Base-by-base conservation (phyloP, 2,797 vertebrate species). In the Centropyge bicolor region DNA sequence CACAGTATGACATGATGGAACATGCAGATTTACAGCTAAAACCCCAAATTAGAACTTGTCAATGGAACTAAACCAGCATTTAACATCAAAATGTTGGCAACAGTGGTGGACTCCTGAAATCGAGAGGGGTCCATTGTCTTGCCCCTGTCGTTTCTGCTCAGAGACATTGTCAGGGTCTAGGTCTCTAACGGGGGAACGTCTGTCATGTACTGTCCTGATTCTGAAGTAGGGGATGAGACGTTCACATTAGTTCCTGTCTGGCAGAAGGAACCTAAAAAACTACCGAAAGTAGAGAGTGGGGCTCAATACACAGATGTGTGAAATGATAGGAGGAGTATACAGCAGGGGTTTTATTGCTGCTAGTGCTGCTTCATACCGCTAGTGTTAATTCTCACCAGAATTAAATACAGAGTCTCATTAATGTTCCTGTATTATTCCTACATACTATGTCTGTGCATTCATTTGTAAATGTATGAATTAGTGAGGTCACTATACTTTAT, bases 1-100 rank as follows among this genome's bases (percentile, higher is more conserved):
- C 73, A 73, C 70, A 87, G 75, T 79, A 55, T 69, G 80, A 52
- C 60, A 45, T 11, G 68, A 79, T 85, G 75, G 71, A 81, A 82
- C 73, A 68, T 81, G 78, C 83, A 85, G 82, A 88, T 86, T 86
- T 80, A 70, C 59, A 62, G 60, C 89, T 91, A 82, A 90, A 94
- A 93, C 86, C 88, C 77, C 60, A 89, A 91, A 90, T 84, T 81
- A 89, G 71, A 79, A 40, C 52, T 57, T n/a, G 51, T 78, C 43
- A 75, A 41, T 83, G 65, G 78, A 85, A 73, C 69, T 67, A 74
- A 88, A 87, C 78, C 77, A 40, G 38, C 60, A 74, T 84, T 88
- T 86, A 77, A 63, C 80, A 78, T 80, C 63, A 64, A 45, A 51
- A 54, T 73, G 60, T 80, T 85, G 77, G 81, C 74, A 76, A 64